Conservation (phyloP, 2,797 vertebrate genomes). For the Oreortyx pictus region DNA sequence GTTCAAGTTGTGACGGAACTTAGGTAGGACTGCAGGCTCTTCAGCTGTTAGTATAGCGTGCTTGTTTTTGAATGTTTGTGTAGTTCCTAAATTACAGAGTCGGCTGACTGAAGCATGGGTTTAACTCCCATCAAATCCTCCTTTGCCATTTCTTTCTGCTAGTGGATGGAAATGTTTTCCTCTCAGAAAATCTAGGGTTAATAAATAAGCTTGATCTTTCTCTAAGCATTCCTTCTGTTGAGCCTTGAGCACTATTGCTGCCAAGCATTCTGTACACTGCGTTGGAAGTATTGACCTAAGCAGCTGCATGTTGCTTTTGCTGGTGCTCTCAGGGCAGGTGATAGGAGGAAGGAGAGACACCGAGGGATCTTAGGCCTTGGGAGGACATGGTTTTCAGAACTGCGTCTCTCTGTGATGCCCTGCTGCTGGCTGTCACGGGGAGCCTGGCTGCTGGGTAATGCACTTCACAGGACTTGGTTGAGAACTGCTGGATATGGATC, state of each 20-base stretch:
- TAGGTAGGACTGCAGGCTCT: background rate
- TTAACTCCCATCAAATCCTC: background rate
- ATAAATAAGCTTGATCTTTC: background rate
- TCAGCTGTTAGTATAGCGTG: background rate
- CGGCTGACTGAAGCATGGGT: background rate
- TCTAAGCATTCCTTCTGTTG: background rate
- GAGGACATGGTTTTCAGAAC: background rate
- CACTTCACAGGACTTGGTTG: background rate
- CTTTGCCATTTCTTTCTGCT: background rate
- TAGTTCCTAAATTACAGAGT: background rate
- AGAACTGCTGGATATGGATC: background rate
- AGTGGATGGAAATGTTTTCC: background rate
- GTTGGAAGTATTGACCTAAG: background rate
- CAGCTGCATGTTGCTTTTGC: background rate
- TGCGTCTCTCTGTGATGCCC: background rate
- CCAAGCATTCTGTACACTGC: background rate
- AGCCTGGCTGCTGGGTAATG: background rate
- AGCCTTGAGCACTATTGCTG: background rate
- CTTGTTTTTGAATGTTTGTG: background rate
- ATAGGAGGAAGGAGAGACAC: background rate
- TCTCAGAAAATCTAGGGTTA: background rate
- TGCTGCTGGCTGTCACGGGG: background rate
- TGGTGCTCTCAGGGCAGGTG: background rate
- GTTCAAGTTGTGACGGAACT: background rate
- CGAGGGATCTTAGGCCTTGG: background rate